phyloP scores from a whole-genome alignment of 1,140 invertebrate genomes.

The Geopemphigus sp. region DNA sequence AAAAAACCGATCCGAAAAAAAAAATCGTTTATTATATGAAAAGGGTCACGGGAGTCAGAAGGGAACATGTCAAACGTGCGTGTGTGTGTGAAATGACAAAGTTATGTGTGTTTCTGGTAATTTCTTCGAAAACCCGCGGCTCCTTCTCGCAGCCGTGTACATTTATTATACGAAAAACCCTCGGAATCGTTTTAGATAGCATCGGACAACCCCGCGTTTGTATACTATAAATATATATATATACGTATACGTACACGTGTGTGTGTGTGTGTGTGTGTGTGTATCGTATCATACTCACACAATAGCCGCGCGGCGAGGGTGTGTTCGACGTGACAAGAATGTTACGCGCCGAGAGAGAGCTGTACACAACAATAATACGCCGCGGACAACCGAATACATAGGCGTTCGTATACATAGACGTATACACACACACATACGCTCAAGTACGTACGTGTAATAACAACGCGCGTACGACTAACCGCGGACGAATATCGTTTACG shows the following conservation, averaged over 20 bases:
- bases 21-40: slow-evolving; percentile 41
- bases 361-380: slow-evolving; percentile 8
- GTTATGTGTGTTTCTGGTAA: slow-evolving; percentile 48
- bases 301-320: slow-evolving; percentile 30
- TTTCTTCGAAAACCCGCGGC: slow-evolving; percentile 30
- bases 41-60: slow-evolving; percentile 44
- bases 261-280: background rate
- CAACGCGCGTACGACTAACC: background rate
- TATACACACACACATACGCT: no score
- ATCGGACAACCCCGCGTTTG: no score
- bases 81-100: slow-evolving; percentile 43
- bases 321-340: slow-evolving; percentile 42
- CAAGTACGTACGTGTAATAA: background rate
- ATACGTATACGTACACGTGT: no score
- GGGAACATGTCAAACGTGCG: slow-evolving; percentile 20
- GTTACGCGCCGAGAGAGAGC: slow-evolving; percentile 39
- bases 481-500: slow-evolving; percentile 18
- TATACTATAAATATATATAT: no score
- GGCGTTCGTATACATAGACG: no score
- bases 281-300: slow-evolving; percentile 4
- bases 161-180: slow-evolving; percentile 17
- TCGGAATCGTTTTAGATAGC: slow-evolving; percentile 41
- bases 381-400: slow-evolving; percentile 19
- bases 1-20: background rate
- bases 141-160: background rate